These are phyloP conservation scores for Ips typographus DNA, from an alignment of 1,140 invertebrate genomes.

Conservation along the genomic window DNA sequence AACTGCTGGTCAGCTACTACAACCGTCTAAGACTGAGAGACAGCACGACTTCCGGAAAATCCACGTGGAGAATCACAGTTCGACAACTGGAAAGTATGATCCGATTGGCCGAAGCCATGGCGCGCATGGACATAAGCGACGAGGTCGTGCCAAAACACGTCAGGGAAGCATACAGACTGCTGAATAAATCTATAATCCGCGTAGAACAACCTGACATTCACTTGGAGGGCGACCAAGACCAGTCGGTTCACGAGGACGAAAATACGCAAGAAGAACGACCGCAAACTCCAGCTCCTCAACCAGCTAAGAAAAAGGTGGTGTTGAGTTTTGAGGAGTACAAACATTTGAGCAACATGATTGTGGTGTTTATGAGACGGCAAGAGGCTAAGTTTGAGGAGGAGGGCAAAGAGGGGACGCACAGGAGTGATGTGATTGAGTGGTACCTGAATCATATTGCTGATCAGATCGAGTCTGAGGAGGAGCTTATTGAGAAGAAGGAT, in stretches of 20 bases:
- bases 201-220: conserved; percentile 98
- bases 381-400: conserved; percentile 67
- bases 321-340: conserved; percentile 96
- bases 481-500: conserved; percentile 84
- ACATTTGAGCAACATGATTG: conserved; percentile 86
- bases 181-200: conserved; percentile 98
- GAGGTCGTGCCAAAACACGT: conserved; percentile 87
- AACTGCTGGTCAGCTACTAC: conserved; percentile 83
- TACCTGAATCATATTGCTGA: conserved; percentile 89
- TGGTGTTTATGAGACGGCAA: conserved; percentile 83
- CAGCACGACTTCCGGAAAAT: conserved; percentile 66
- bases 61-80: conserved; percentile 96
- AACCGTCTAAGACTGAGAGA: conserved; percentile 84
- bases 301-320: conserved; percentile 79
- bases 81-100: conserved; percentile 98
- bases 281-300: conserved; percentile 39
- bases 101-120: conserved; percentile 93
- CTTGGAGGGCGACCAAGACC: conserved; percentile 67
- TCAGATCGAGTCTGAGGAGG: conserved; percentile 88
- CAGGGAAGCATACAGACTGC: conserved; percentile 87
- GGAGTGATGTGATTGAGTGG: conserved; percentile 89
- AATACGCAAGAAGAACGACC: conserved; percentile 40
- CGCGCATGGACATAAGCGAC: conserved; percentile 92
- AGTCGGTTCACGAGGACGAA: conserved; percentile 56
- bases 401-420: conserved; percentile 66